Percentiles rank a stretch among this genome's conserved stretches.
phyloP scores from a whole-genome alignment of 2,797 vertebrate genomes.

The Hippoglossus hippoglossus region DNA sequence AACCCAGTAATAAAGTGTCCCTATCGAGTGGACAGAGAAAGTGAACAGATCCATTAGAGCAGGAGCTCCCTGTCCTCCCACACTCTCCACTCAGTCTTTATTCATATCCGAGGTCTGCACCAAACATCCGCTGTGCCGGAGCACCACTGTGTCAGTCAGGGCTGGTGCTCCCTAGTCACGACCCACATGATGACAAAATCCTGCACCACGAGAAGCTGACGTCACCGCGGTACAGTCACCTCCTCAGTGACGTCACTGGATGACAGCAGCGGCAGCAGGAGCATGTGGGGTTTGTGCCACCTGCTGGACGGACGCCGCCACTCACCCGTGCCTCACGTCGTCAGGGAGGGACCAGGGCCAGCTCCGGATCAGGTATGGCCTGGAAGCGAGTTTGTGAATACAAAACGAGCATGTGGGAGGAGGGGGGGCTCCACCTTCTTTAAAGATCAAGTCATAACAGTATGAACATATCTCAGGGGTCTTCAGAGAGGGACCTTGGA shows the following conservation, averaged over 20 bases:
- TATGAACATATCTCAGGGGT: not conserved
- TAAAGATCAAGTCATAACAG: not conserved
- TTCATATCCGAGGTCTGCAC: conserved; percentile 39
- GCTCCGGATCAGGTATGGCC: conserved; percentile 45
- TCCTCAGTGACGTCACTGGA: conserved; percentile 70
- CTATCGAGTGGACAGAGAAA: too few relatives aligned
- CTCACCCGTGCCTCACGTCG: conserved; percentile 68
- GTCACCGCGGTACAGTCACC: conserved; percentile 70
- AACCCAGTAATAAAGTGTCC: too few relatives aligned
- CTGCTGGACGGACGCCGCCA: conserved; percentile 67
- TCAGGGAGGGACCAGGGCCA: conserved; percentile 52
- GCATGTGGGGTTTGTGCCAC: conserved; percentile 59
- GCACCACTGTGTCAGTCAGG: conserved; percentile 47
- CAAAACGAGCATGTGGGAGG: conserved; percentile 13
- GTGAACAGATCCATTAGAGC: not conserved
- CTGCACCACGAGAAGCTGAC: conserved; percentile 78
- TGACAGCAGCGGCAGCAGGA: conserved; percentile 20
- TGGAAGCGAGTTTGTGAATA: conserved; percentile 46
- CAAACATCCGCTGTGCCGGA: conserved; percentile 17
- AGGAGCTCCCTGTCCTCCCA: conserved; percentile 6
- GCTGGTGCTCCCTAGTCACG: conserved; percentile 71
- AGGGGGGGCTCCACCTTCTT: too few relatives aligned
- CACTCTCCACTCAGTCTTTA: conserved; percentile 26
- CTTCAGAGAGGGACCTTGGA: too few relatives aligned
- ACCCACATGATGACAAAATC: conserved; percentile 78